Evolutionary conservation across 2,888 invertebrate species (phyloP).

Genomic region (Hybos culiciformis): DNA sequence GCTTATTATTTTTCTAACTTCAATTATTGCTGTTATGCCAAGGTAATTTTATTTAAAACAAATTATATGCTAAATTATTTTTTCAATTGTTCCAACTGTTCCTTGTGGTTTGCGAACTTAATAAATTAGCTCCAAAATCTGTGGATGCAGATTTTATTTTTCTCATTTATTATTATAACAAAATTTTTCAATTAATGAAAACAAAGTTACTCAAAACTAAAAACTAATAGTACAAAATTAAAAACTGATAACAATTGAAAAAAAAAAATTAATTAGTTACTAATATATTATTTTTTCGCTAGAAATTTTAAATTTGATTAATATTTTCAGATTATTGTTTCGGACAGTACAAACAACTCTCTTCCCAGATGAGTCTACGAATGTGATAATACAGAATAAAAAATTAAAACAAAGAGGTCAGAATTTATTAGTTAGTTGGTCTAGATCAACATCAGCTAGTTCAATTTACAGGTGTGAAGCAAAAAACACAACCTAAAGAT

Average conservation of each 20-base stretch:
- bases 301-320: background rate
- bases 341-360: conserved; percentile 53
- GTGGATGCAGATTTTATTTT: too few relatives aligned
- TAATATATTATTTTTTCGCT: conserved; percentile 6
- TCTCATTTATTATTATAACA: too few relatives aligned
- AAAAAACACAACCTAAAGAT: too few relatives aligned
- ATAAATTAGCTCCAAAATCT: too few relatives aligned
- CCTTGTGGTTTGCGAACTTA: too few relatives aligned
- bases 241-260: too few relatives aligned
- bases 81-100: background rate
- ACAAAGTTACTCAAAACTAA: too few relatives aligned
- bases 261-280: background rate
- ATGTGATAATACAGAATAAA: conserved; percentile 49
- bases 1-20: conserved; percentile 62
- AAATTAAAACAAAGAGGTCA: conserved; percentile 43
- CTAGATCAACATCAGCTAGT: conserved; percentile 45
- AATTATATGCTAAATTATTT: background rate
- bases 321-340: conserved; percentile 47
- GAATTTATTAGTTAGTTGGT: conserved; percentile 48
- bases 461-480: conserved; percentile 45
- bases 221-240: too few relatives aligned
- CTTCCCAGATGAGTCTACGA: conserved; percentile 60
- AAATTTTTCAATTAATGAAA: too few relatives aligned
- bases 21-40: conserved; percentile 66
- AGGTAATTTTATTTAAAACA: conserved; percentile 42